Evolutionary conservation across 2,113 vertebrate species (phyloP), one percentile per base, ranked within the genome.

Genomic region (Argyrosomus japonicus): DNA sequence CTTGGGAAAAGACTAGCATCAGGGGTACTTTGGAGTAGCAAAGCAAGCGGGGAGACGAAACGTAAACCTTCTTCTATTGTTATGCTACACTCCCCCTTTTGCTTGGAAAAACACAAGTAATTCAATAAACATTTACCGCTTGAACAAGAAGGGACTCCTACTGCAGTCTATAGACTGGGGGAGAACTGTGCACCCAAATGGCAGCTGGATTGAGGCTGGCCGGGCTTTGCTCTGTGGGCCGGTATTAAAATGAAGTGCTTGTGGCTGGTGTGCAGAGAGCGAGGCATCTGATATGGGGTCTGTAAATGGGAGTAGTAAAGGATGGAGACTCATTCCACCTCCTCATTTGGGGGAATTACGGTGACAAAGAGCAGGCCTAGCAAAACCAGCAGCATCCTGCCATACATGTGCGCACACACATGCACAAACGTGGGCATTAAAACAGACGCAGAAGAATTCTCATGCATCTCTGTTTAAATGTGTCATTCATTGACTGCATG

Each of bases 301-400:
- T 90, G 89, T 53, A 90, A 93, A 87, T 88, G 87, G 68, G 40
- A 71, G 79, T 85, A 75, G 87, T 89, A 88, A 91, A 89, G 75
- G 84, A 88, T 56, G 78, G 80, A 87, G 76, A 79, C 78, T 88
- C 85, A 69, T 79, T 91, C 88, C 78, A 82, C 85, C 83, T 88
- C 84, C 87, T 93, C 87, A 91, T 93, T 93, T 91, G 80, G 77
- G 81, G 82, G 85, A 92, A 91, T 92, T 92, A 93, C 23, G n/a
- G 77, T 92, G 92, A 92, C 89, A 87, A 82, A 91, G 74, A 87
- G 81, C 90, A 94, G 91, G 79, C 86, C 73, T 45, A 27, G 40
- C 54, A 65, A 64, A 62, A 79, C 75, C 84, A 69, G 67, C 68
- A 64, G 80, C 85, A 90, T 90, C 86, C 83, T 87, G 87, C 72